A percentile compares a stretch with the other conserved stretches of the same genome.
These are phyloP conservation scores for Neotragus moschatus DNA, from an alignment of 2,113 vertebrate species.

Conservation along the genomic window DNA sequence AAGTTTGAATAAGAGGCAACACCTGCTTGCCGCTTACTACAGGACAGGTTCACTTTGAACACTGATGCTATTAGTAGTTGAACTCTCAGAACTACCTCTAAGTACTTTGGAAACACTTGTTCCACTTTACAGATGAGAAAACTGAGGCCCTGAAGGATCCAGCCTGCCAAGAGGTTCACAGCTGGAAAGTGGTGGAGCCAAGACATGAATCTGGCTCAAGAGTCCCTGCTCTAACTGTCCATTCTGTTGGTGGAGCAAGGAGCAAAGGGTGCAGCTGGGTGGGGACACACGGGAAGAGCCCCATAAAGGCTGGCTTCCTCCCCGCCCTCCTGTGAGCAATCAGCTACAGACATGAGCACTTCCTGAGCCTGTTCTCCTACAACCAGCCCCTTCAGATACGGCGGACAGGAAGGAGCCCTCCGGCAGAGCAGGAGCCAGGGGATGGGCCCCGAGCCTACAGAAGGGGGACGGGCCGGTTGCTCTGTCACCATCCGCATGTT, in stretches of 20 bases:
- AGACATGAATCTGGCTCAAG: neutral
- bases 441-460: too few relatives aligned
- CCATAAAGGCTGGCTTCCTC: neutral
- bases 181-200: neutral
- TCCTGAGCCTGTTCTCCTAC: neutral
- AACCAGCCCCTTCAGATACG: neutral
- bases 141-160: neutral
- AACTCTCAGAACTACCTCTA: neutral
- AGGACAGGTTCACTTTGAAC: neutral
- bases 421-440: neutral
- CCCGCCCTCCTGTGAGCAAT: neutral
- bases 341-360: neutral
- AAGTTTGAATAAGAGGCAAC: neutral
- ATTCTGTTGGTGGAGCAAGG: neutral
- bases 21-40: fast-evolving
- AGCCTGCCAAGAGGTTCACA: neutral
- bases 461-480: neutral
- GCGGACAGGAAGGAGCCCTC: neutral
- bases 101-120: neutral
- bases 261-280: fast-evolving
- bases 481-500: neutral
- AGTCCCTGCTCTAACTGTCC: neutral
- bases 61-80: too few relatives aligned
- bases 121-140: neutral
- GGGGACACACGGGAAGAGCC: neutral